Base-by-base conservation (phyloP, 2,797 vertebrate species). In the Crenichthys baileyi region DNA sequence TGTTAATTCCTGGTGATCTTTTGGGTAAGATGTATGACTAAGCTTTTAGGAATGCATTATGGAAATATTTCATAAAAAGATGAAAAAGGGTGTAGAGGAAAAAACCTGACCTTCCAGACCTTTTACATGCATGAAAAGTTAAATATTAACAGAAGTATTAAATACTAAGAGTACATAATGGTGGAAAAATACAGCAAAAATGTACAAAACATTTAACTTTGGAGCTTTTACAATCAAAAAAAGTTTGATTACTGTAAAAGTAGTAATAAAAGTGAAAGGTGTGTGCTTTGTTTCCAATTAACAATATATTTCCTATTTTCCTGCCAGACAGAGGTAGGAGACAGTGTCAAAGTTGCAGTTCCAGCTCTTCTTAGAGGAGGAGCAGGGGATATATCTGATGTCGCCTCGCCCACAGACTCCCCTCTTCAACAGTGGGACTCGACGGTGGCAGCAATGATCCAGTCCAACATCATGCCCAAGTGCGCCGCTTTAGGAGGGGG, bases 401-500 rank as follows among this genome's bases (percentile, higher is more conserved):
- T 63, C 13, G 50, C 78, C 65, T 83, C 75, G 0, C 50, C 86
- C 39, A 44, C 81, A 26, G 91, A 89, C 46, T 89, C 91, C 18
- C 82, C 80, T 31, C 82, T 93, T 63, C 88, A 90, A 63, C 85
- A 83, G 31, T 95, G 95, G 95, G 95, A 96, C 78, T 81, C 88
- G 75, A 65, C 88, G 68, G 87, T 94, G 79, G 86, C 94, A 73
- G 70, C 86, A 51, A 74, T 95, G 74, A 83, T 96, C 76, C 84
- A 79, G 73, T 89, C 90, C 55, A 91, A 41, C 72, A 24, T 91
- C 29, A 13, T 79, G 39, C 94, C 95, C 11, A 79, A 29, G 72
- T 96, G 96, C 81, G 83, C 53, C 73, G 31, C 89, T 76, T 51
- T 83, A 60, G 92, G 81, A 20, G 95, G 93, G 0, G 89, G 93